Conservation (phyloP, 2,888 invertebrate genomes). For the Hydroisotoma schaefferi region DNA sequence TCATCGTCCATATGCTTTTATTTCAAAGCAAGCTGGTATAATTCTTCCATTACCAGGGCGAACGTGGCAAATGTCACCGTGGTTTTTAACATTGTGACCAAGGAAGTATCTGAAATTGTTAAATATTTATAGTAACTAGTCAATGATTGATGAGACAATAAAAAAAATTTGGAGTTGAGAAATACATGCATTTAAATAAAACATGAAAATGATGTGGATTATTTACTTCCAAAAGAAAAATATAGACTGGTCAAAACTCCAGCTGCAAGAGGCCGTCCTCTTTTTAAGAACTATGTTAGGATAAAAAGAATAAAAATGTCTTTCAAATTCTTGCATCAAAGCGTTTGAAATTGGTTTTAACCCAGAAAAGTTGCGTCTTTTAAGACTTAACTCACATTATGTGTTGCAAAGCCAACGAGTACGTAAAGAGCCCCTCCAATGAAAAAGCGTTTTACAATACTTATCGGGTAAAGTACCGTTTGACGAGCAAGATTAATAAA, state of each 20-base stretch:
- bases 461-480: neutral
- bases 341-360: neutral
- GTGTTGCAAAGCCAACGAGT: slow-evolving; percentile 4
- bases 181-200: too few relatives aligned
- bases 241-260: slow-evolving; percentile 13
- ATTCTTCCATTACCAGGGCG: slow-evolving; percentile 1
- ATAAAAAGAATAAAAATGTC: neutral
- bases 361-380: neutral
- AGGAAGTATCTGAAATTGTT: too few relatives aligned
- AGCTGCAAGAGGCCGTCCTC: neutral
- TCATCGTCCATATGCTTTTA: too few relatives aligned
- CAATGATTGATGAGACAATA: neutral
- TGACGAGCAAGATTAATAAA: neutral
- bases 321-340: neutral
- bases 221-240: slow-evolving; percentile 16
- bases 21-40: neutral
- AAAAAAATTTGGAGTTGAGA: neutral
- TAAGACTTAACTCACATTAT: slow-evolving; percentile 3
- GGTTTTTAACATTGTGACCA: neutral
- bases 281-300: neutral
- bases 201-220: too few relatives aligned
- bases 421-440: slow-evolving; percentile 17
- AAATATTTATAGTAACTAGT: neutral
- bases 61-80: neutral
- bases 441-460: slow-evolving; percentile 3